Percentiles rank a stretch among this genome's conserved stretches.
phyloP scores from a whole-genome alignment of 2,797 vertebrate species.

The Rhabdophis nuchalis region DNA sequence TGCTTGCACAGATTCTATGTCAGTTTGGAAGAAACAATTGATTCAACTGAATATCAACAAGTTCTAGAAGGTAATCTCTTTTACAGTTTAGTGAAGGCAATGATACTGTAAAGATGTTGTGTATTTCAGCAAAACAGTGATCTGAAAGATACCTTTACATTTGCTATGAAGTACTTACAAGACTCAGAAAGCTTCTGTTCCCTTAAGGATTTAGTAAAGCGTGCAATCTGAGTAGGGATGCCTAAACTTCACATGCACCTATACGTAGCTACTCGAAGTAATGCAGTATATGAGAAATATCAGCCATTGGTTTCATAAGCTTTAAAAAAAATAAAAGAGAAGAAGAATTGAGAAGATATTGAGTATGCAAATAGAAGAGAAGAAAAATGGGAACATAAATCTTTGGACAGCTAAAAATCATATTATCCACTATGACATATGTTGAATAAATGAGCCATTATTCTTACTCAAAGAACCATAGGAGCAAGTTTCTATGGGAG shows the following conservation, averaged over 20 bases:
- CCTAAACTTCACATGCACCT: not conserved
- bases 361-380: constrained; percentile 10
- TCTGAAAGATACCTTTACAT: not conserved
- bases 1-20: not conserved
- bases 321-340: constrained; percentile 7
- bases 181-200: not conserved
- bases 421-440: constrained; percentile 37
- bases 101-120: not conserved
- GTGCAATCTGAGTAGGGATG: not conserved
- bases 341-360: not conserved
- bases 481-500: constrained; percentile 33
- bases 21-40: not conserved
- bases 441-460: constrained; percentile 60
- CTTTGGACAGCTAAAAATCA: constrained; percentile 52
- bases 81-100: not conserved
- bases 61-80: not conserved
- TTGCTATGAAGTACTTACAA: not conserved
- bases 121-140: not conserved
- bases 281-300: not conserved
- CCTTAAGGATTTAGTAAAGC: not conserved
- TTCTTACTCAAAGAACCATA: constrained; percentile 64
- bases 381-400: constrained; percentile 63
- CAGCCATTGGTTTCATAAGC: not conserved
- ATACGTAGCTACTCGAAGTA: not conserved
- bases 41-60: not conserved